Percentiles rank a stretch among this genome's conserved stretches.
Conservation (phyloP, 2,113 vertebrate genomes). For the Mastomys natalensis region DNA sequence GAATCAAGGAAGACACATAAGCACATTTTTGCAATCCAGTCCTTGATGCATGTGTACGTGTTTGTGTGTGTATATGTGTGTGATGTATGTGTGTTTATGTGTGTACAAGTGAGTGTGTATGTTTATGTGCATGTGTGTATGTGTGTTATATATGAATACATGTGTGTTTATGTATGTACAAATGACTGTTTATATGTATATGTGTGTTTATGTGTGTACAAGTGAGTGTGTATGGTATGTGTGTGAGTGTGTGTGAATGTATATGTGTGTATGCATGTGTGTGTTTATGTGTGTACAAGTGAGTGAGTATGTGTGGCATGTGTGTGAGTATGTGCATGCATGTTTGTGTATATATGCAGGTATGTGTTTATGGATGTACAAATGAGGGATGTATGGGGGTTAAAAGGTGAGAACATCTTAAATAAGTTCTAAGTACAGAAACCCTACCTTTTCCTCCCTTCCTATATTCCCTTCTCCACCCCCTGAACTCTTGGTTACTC, state of each 20-base stretch:
- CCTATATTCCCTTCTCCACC: not conserved
- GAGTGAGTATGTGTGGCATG: too few species aligned
- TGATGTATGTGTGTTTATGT: not conserved
- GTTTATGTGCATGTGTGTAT: not conserved
- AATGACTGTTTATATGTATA: not conserved
- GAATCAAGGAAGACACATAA: not conserved
- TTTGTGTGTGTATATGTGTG: not conserved
- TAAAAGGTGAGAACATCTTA: not conserved
- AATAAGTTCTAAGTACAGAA: not conserved
- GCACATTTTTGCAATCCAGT: not conserved
- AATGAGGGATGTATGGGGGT: not conserved
- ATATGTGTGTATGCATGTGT: not conserved
- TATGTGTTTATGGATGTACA: not conserved
- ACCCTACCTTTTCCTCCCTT: not conserved
- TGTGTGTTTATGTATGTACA: not conserved
- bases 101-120: not conserved
- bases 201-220: too few species aligned
- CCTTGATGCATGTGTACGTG: too few species aligned
- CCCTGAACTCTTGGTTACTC: not conserved
- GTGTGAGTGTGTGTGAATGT: not conserved
- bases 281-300: not conserved
- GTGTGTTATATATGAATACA: not conserved
- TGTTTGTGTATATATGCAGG: not conserved
- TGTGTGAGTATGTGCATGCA: not conserved
- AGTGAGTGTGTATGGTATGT: not conserved